Percentiles rank a stretch among this genome's conserved stretches.
These are phyloP conservation scores for Octomys mimax DNA, from an alignment of 2,797 vertebrate genomes.

Conservation along the genomic window DNA sequence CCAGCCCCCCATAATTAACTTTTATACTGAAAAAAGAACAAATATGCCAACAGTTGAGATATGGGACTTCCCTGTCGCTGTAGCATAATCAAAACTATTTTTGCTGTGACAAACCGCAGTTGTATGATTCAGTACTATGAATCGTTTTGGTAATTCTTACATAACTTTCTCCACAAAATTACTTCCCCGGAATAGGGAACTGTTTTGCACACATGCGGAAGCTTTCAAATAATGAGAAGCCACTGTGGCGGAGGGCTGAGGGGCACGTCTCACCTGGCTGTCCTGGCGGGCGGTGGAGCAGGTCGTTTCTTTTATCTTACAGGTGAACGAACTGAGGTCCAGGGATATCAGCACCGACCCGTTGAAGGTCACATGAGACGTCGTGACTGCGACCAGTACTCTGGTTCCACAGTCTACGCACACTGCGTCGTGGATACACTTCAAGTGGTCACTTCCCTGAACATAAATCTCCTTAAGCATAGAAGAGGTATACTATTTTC, in stretches of 20 bases:
- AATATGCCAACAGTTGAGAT: background rate
- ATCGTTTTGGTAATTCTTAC: background rate
- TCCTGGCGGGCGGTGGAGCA: background rate
- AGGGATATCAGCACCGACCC: background rate
- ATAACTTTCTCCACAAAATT: background rate
- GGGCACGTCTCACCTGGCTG: too few species aligned
- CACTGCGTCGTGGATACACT: background rate
- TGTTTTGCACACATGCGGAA: background rate
- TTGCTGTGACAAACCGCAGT: background rate
- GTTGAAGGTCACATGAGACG: background rate
- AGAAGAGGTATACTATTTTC: background rate
- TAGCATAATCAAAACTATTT: background rate
- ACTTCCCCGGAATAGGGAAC: background rate
- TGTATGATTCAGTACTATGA: background rate
- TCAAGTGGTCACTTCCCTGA: background rate
- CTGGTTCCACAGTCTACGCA: background rate
- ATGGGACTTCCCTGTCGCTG: background rate
- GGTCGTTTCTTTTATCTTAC: background rate
- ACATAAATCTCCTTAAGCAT: background rate
- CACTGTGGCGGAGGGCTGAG: background rate
- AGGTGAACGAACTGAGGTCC: background rate
- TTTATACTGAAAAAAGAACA: background rate
- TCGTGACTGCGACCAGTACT: background rate
- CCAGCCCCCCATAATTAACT: background rate
- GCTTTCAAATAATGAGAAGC: background rate